Percentiles rank a stretch among this genome's conserved stretches.
Evolutionary conservation across 2,797 vertebrate species (phyloP).

Genomic region (Acomys russatus): DNA sequence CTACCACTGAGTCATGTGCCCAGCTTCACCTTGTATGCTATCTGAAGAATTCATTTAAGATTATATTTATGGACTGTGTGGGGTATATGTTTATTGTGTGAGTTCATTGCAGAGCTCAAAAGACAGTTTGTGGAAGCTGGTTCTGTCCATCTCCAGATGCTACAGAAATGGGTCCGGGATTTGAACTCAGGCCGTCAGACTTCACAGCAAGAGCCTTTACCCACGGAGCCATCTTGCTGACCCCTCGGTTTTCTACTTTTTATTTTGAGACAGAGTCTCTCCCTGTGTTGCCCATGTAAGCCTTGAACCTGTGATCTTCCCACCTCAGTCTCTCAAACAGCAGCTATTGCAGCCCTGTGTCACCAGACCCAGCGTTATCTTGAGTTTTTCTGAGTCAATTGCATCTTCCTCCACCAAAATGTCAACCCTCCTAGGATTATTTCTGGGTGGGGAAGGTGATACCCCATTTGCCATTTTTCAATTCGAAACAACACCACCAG

Average conservation of each 20-base stretch:
- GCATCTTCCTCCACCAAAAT: background rate
- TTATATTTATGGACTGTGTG: background rate
- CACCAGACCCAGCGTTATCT: background rate
- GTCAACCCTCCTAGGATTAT: background rate
- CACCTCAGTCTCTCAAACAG: background rate
- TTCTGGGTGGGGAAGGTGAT: background rate
- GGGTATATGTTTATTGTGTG: background rate
- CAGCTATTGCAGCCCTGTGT: background rate
- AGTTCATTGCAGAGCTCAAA: background rate
- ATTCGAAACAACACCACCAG: background rate
- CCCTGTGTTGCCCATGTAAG: background rate
- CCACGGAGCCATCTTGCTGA: background rate
- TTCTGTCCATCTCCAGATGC: background rate
- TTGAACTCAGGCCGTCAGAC: background rate
- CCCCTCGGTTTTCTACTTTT: background rate
- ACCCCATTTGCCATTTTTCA: background rate
- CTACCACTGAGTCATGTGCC: background rate
- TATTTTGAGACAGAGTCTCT: background rate
- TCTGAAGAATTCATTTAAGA: background rate
- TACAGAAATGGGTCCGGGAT: background rate
- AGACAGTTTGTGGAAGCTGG: background rate
- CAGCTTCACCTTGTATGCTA: background rate
- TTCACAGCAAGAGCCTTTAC: background rate
- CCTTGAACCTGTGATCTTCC: background rate
- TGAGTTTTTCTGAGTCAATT: background rate